phyloP scores from a whole-genome alignment of 2,797 vertebrate species.

The Rhynchotus rufescens region DNA sequence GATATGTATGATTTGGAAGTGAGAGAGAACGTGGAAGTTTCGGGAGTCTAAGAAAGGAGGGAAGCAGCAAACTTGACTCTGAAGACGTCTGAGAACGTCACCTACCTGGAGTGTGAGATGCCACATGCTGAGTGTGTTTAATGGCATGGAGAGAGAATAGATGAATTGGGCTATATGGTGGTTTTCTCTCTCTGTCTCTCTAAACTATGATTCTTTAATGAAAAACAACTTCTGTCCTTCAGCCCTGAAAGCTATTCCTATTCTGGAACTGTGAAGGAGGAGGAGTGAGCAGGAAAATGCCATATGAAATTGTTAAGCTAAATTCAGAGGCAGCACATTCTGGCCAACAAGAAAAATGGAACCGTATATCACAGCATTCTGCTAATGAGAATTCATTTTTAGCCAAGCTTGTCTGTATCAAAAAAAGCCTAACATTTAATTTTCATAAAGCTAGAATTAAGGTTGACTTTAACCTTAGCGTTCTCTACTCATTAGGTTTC shows the following conservation, averaged over 20 bases:
- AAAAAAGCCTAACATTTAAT: slow-evolving; percentile 32
- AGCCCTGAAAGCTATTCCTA: slow-evolving; percentile 50
- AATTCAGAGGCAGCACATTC: slow-evolving; percentile 33
- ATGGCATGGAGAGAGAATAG: neutral
- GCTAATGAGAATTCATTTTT: slow-evolving; percentile 65
- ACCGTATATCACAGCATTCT: neutral
- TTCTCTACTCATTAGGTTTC: neutral
- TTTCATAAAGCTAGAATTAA: slow-evolving; percentile 45
- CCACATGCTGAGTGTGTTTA: neutral
- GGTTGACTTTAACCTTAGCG: slow-evolving; percentile 14
- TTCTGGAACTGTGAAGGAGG: slow-evolving; percentile 61
- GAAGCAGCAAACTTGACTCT: neutral
- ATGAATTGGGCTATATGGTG: neutral
- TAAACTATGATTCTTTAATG: slow-evolving; percentile 33
- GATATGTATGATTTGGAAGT: slow-evolving; percentile 20
- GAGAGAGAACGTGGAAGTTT: neutral
- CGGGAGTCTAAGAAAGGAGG: neutral
- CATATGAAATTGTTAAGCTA: slow-evolving; percentile 29
- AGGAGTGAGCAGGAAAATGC: slow-evolving; percentile 28
- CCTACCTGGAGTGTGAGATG: neutral
- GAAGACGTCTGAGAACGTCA: slow-evolving; percentile 15
- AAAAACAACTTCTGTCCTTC: slow-evolving; percentile 66
- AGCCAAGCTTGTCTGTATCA: slow-evolving; percentile 7
- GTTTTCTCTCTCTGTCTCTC: neutral
- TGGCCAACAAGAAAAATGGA: slow-evolving; percentile 5